phyloP scores from a whole-genome alignment of 2,888 invertebrate species.

The Acleris laterana region DNA sequence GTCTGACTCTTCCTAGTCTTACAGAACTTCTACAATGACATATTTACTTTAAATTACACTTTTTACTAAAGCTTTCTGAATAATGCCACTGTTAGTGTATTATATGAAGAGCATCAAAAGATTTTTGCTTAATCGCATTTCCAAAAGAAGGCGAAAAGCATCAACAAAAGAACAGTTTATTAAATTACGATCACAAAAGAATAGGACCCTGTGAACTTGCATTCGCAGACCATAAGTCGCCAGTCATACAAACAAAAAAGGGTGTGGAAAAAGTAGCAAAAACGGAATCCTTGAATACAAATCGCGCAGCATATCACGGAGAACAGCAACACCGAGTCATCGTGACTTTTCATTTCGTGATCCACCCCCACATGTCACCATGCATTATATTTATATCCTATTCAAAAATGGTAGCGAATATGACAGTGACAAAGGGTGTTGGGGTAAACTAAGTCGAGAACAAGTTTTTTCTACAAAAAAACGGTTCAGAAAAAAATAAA shows the following conservation, averaged over 20 bases:
- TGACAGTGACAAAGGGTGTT: slow-evolving; percentile 80
- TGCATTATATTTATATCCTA: slow-evolving; percentile 69
- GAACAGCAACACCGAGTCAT: slow-evolving; percentile 67
- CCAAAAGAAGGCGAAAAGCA: slow-evolving; percentile 44
- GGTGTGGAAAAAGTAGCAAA: slow-evolving; percentile 58
- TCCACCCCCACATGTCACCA: slow-evolving; percentile 75
- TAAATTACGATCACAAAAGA: slow-evolving; percentile 50
- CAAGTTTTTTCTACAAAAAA: slow-evolving; percentile 55
- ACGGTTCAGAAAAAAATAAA: slow-evolving; percentile 60
- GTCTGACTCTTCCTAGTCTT: no score
- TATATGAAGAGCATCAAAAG: slow-evolving; percentile 7
- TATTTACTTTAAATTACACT: neutral
- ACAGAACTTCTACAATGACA: neutral
- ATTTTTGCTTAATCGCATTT: slow-evolving; percentile 36
- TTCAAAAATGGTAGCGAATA: slow-evolving; percentile 74
- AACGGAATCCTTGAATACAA: slow-evolving; percentile 46
- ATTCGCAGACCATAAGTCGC: slow-evolving; percentile 71
- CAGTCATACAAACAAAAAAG: slow-evolving; percentile 58
- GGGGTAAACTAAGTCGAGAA: slow-evolving; percentile 68
- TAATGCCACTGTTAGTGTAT: slow-evolving; percentile 16
- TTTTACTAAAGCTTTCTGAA: neutral
- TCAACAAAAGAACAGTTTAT: slow-evolving; percentile 50
- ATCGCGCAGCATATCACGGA: slow-evolving; percentile 50
- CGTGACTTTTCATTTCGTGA: slow-evolving; percentile 62
- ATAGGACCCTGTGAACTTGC: slow-evolving; percentile 41